Conservation (phyloP, 1,140 invertebrate species). For the Alviniconcha marisindica region DNA sequence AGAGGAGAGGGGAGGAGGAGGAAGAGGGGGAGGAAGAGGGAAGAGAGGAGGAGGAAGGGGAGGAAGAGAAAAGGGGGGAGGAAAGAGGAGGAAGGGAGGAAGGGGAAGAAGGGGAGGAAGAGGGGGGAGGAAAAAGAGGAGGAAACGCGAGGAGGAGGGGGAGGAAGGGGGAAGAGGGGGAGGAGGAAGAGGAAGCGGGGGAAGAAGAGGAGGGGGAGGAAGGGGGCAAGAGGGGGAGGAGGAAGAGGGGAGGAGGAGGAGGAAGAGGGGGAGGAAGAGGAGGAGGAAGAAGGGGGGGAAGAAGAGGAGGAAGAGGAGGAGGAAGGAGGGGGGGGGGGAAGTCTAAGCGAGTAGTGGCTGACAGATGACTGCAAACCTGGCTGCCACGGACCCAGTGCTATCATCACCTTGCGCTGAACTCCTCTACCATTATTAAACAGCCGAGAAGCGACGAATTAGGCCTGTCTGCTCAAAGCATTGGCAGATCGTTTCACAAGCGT, state of each 20-base stretch:
- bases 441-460: too few relatives aligned
- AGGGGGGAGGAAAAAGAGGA: background rate
- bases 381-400: too few relatives aligned
- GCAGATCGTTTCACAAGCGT: too few relatives aligned
- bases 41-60: background rate
- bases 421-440: too few relatives aligned
- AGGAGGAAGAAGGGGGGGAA: background rate
- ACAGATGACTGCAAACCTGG: too few relatives aligned
- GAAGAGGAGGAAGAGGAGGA: background rate
- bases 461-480: too few relatives aligned
- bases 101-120: background rate
- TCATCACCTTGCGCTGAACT: too few relatives aligned
- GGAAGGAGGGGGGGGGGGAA: background rate
- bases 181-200: background rate
- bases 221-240: too few relatives aligned
- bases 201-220: too few relatives aligned
- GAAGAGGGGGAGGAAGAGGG: background rate
- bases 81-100: background rate
- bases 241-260: too few relatives aligned
- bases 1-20: background rate
- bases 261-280: too few relatives aligned
- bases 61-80: background rate
- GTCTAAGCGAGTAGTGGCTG: background rate
- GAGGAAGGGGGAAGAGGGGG: background rate
- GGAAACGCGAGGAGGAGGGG: background rate